Evolutionary conservation across 2,113 vertebrate species (phyloP), one percentile per base, ranked within the genome.

Genomic region (Triplophysa rosa): DNA sequence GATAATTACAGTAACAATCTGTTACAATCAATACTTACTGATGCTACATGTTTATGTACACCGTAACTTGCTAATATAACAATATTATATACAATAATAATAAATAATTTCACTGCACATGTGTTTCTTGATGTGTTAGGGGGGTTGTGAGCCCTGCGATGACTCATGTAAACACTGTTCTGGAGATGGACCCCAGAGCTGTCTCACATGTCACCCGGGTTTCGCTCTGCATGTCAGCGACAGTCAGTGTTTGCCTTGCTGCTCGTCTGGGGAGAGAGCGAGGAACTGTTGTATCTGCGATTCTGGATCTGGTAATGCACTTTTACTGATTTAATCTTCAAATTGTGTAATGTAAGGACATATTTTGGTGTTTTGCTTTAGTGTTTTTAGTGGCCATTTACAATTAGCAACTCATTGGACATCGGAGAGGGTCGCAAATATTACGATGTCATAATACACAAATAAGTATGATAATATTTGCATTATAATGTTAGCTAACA

Each of bases 281-380:
- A 89, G 84, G 72, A 72, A 89, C 21, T 94, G 93, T 86, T 94
- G 93, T 52, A 89, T 92, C 78, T 94, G 93, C 66, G 90, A 92
- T 73, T 62, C 78, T 14, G 83, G 74, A 82, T 91, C 92, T 88
- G 92, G 93, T 93, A 71, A 14, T 21, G 13, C 16, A 26, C 8
- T 21, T 21, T 17, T 61, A 13, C 14, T 24, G 3, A 47, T 13
- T 42, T 33, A 70, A 6, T 2, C 3, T 70, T 54, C n/a, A 42
- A 21, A 2, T 29, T 0, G 9, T 54, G 7, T 8, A 56, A 19
- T 19, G 16, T 56, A 56, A 19, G 7, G 17, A 8, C 52, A 56
- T 19, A 5, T 56, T 5, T 54, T 54, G 47, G 3, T 52, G 16
- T 17, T 52, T 52, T 12, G 13, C 49, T 52, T 17, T 14, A 16